Evolutionary conservation across 2,888 invertebrate species (phyloP).

Genomic region (Sinelater perroti): DNA sequence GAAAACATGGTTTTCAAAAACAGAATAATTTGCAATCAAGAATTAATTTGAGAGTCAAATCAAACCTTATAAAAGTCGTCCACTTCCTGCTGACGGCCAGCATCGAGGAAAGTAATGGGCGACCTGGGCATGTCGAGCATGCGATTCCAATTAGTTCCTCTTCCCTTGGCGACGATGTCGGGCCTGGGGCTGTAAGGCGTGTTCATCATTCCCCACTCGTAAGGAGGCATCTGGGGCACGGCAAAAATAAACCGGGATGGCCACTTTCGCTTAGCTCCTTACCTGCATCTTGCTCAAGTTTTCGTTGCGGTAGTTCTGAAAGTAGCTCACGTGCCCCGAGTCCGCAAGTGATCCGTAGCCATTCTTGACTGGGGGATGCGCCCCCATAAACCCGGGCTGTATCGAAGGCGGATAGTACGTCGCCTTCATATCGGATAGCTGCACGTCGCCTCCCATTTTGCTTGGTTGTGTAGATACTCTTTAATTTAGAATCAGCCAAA

Average conservation of each 20-base stretch:
- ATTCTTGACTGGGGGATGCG: slow-evolving; percentile 55
- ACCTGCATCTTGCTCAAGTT: slow-evolving; percentile 55
- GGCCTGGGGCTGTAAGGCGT: slow-evolving; percentile 57
- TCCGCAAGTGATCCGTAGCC: slow-evolving; percentile 51
- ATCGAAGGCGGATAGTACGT: slow-evolving; percentile 57
- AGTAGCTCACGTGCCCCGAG: slow-evolving; percentile 53
- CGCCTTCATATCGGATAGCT: slow-evolving; percentile 52
- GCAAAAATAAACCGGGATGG: too few relatives aligned
- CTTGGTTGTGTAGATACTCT: slow-evolving; percentile 24
- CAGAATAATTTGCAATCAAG: not conserved
- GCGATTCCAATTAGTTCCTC: slow-evolving; percentile 51
- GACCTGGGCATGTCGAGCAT: slow-evolving; percentile 54
- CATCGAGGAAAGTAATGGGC: slow-evolving; percentile 57
- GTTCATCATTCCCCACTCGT: slow-evolving; percentile 58
- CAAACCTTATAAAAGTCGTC: slow-evolving; percentile 61
- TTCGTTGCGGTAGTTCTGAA: slow-evolving; percentile 60
- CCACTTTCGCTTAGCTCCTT: too few relatives aligned
- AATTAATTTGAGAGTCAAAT: not conserved
- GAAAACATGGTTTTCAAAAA: not conserved
- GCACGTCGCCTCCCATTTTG: slow-evolving; percentile 45
- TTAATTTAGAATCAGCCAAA: slow-evolving; percentile 18
- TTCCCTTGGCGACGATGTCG: slow-evolving; percentile 54
- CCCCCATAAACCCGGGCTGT: slow-evolving; percentile 56
- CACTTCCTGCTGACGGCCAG: slow-evolving; percentile 58
- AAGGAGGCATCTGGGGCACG: slow-evolving; percentile 58